These are phyloP conservation scores for Haemorhous mexicanus DNA, from an alignment of 2,113 vertebrate genomes.

Conservation along the genomic window DNA sequence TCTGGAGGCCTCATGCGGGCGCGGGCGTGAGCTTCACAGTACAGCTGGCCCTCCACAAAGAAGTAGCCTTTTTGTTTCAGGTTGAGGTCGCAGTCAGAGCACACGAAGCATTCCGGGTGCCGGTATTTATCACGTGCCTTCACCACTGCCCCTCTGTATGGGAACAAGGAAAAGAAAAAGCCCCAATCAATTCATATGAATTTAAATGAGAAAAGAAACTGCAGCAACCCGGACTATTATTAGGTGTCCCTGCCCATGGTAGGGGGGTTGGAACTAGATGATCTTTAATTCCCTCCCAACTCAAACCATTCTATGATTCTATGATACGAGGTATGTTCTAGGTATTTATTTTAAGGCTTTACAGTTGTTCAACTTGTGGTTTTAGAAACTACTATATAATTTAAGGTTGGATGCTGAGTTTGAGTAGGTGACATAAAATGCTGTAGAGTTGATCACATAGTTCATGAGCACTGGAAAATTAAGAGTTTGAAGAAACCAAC, in stretches of 20 bases:
- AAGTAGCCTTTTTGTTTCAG: constrained; percentile 97
- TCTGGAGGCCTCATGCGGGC: constrained; percentile 87
- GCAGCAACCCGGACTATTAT: neutral
- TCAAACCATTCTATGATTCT: neutral
- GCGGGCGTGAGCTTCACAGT: constrained; percentile 93
- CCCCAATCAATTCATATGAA: neutral
- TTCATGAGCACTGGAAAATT: neutral
- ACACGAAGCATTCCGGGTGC: constrained; percentile 95
- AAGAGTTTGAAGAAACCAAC: neutral
- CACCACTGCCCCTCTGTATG: constrained; percentile 87
- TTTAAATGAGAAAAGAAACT: neutral
- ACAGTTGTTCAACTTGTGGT: neutral
- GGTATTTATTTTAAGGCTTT: neutral
- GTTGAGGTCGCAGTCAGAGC: constrained; percentile 91
- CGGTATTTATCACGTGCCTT: constrained; percentile 92
- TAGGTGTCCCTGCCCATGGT: neutral
- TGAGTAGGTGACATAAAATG: neutral
- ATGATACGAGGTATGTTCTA: neutral
- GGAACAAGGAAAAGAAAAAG: neutral
- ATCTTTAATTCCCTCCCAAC: neutral
- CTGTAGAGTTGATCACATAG: neutral
- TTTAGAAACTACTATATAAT: neutral
- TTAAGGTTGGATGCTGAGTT: neutral
- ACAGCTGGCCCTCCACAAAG: constrained; percentile 93
- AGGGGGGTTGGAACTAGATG: neutral